phyloP scores from a whole-genome alignment of 2,797 vertebrate species.

The Parambassis ranga region DNA sequence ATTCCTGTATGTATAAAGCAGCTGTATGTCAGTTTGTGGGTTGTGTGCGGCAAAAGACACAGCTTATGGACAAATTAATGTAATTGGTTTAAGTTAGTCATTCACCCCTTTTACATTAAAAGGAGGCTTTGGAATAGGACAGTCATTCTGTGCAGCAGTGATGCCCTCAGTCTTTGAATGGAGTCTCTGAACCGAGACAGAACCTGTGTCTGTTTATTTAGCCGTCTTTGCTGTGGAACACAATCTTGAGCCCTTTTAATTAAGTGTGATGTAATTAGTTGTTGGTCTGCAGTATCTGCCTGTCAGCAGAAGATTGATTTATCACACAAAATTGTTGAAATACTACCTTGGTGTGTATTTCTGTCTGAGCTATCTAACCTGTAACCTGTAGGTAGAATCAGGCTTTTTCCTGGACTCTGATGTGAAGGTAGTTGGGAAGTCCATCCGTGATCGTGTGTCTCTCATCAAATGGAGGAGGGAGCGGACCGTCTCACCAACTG shows the following conservation, averaged over 20 bases:
- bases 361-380: slow-evolving; percentile 1
- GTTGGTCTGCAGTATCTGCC: slow-evolving; percentile 6
- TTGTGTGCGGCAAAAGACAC: too few species aligned
- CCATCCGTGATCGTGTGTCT: slow-evolving; percentile 94
- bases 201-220: too few species aligned
- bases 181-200: too few species aligned
- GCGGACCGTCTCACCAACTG: slow-evolving; percentile 75
- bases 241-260: not conserved
- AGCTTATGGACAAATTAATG: too few species aligned
- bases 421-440: slow-evolving; percentile 95
- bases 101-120: too few species aligned
- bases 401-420: slow-evolving; percentile 97
- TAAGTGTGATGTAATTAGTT: slow-evolving; percentile 1
- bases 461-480: slow-evolving; percentile 94
- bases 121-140: too few species aligned
- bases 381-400: slow-evolving; percentile 88
- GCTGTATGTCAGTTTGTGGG: too few species aligned
- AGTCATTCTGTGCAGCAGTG: too few species aligned
- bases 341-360: not conserved
- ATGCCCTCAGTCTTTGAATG: too few species aligned
- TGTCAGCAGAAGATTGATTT: slow-evolving; percentile 7
- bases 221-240: not conserved
- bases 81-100: too few species aligned
- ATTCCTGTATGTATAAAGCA: not conserved
- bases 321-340: not conserved